phyloP scores from a whole-genome alignment of 2,113 vertebrate species.

The Tachysurus vachellii region DNA sequence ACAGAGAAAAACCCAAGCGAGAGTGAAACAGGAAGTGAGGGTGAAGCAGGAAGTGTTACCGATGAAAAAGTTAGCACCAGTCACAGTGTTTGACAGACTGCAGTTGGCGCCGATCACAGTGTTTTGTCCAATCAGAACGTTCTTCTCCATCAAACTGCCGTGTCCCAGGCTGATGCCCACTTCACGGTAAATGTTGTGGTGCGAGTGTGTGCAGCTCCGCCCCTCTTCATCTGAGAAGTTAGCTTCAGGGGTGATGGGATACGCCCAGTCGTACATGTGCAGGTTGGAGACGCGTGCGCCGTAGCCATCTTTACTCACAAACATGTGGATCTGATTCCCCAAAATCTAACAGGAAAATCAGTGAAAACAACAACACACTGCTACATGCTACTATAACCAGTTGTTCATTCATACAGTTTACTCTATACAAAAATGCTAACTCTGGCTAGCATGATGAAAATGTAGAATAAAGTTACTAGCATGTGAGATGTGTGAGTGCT shows the following conservation, averaged over 20 bases:
- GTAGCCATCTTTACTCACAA: conserved; percentile 85
- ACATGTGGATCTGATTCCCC: conserved; percentile 92
- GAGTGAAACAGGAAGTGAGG: not conserved
- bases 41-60: conserved; percentile 71
- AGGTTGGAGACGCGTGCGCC: conserved; percentile 91
- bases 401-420: too few relatives aligned
- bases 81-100: conserved; percentile 86
- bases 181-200: conserved; percentile 94
- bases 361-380: too few relatives aligned
- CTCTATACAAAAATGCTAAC: too few relatives aligned
- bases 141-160: conserved; percentile 89
- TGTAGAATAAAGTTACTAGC: not conserved
- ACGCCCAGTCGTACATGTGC: conserved; percentile 95
- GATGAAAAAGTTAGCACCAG: conserved; percentile 88
- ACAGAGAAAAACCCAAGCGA: not conserved
- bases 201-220: conserved; percentile 84
- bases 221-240: conserved; percentile 83
- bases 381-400: too few relatives aligned
- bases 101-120: conserved; percentile 89
- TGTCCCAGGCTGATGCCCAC: conserved; percentile 90
- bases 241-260: conserved; percentile 90
- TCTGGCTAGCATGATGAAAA: too few relatives aligned
- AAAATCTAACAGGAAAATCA: too few relatives aligned
- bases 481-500: not conserved
- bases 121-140: conserved; percentile 87